Evolutionary conservation across 1,140 invertebrate genomes (phyloP), one percentile per base, ranked within the genome.

Genomic region (Agrilus planipennis): DNA sequence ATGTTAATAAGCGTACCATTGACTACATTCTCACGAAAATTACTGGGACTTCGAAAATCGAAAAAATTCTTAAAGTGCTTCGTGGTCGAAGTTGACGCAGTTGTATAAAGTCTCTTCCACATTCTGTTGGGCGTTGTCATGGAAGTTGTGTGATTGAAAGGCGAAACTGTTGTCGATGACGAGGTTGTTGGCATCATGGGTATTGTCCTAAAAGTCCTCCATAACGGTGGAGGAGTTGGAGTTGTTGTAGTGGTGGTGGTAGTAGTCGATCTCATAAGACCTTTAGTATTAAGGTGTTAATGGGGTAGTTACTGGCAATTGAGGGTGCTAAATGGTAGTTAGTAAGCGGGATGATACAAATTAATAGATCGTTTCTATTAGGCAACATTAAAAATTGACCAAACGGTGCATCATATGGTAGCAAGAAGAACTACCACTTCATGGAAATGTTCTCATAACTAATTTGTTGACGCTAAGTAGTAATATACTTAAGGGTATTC

Each of bases 81-180:
- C 19, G 63, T 58, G 47, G 57, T 64, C 53, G 60, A 64, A 45
- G 57, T 68, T 57, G 49, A 63, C 47, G 58, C 54, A 41, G 37
- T 62, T 53, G 34, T 39, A n/a, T n/a, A n/a, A n/a, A n/a, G n/a
- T 49, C 21, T 53, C 27, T 17, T 57, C 53, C 38, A 62, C 46
- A 32, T 50, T 46, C 29, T 60, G 35, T 67, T 69, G 14, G 69
- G 62, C 47, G 67, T 70, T 12, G 67, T 67, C 22, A 64, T 48
- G 34, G 52, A 27, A 14, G 53, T 47, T 3, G 57, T 57, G n/a
- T 29, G n/a, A n/a, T 29, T 29, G 15, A 29, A 5, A 29, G 28
- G 4, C 4, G n/a, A 12, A 14, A 29, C 28, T 25, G 23, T 25
- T 25, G 23, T n/a, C 6, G n/a, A 25, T 25, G 23, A n/a, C n/a